Percentiles rank a stretch among this genome's conserved stretches.
Evolutionary conservation across 2,888 invertebrate species (phyloP).

Genomic region (Xanthia icteritia): DNA sequence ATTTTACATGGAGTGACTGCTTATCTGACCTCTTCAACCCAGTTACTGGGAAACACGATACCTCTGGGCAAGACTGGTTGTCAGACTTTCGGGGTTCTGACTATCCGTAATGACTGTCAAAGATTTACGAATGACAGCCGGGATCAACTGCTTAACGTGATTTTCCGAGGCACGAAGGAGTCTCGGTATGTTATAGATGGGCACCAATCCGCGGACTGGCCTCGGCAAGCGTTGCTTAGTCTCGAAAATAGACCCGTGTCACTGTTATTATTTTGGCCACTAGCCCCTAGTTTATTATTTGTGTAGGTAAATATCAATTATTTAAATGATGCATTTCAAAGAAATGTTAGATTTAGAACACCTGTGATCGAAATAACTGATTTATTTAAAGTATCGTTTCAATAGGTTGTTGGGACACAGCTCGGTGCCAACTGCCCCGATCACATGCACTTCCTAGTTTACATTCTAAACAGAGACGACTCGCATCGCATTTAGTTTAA

Average conservation of each 20-base stretch:
- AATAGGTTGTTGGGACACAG: conserved; percentile 75
- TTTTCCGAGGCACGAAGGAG: too few relatives aligned
- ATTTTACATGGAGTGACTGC: not conserved
- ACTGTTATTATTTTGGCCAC: too few relatives aligned
- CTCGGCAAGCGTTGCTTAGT: not conserved
- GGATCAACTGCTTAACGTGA: too few relatives aligned
- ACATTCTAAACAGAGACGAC: conserved; percentile 69
- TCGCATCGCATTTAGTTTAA: conserved; percentile 71
- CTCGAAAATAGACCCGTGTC: too few relatives aligned
- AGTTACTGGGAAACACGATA: not conserved
- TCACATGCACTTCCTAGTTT: conserved; percentile 79
- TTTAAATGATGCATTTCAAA: not conserved
- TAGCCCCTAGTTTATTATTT: too few relatives aligned
- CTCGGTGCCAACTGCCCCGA: conserved; percentile 79
- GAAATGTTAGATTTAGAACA: not conserved
- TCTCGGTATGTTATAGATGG: too few relatives aligned
- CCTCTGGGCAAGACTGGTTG: not conserved
- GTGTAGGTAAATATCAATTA: too few relatives aligned
- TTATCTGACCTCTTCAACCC: not conserved
- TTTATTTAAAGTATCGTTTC: conserved; percentile 69
- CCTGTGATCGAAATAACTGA: conserved; percentile 46
- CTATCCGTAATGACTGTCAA: not conserved
- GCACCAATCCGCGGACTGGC: too few relatives aligned
- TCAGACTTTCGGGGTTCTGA: not conserved
- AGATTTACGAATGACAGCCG: not conserved